A percentile compares a stretch with the other conserved stretches of the same genome.
Evolutionary conservation across 2,113 vertebrate species (phyloP).

Genomic region (Hippocampus zosterae): DNA sequence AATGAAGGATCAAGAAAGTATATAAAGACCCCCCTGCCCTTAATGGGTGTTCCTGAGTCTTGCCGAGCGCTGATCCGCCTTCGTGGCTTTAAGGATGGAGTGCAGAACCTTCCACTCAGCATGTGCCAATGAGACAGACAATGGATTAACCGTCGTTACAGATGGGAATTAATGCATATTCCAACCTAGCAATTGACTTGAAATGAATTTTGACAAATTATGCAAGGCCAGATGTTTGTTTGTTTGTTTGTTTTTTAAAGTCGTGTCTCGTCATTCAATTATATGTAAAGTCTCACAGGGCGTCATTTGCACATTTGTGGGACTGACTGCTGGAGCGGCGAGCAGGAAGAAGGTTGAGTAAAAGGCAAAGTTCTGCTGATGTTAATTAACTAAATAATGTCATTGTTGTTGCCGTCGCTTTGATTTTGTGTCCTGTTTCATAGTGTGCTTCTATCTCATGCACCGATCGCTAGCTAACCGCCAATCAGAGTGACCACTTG

Average conservation of each 20-base stretch:
- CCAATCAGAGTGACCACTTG: too few species aligned
- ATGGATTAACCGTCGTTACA: neutral
- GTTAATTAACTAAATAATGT: too few species aligned
- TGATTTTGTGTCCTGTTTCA: too few species aligned
- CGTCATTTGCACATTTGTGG: too few species aligned
- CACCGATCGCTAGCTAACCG: too few species aligned
- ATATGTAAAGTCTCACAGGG: too few species aligned
- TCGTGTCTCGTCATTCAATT: too few species aligned
- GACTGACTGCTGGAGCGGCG: too few species aligned
- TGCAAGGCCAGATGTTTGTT: neutral
- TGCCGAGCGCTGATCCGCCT: slow-evolving; percentile 39
- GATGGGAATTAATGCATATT: neutral
- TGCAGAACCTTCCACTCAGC: slow-evolving; percentile 29
- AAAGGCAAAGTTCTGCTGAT: too few species aligned
- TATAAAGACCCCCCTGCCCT: slow-evolving; percentile 63
- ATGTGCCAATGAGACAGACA: slow-evolving; percentile 18
- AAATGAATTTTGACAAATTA: neutral
- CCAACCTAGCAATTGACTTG: neutral
- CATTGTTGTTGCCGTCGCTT: too few species aligned
- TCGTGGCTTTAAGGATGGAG: slow-evolving; percentile 34
- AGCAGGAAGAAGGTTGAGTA: too few species aligned
- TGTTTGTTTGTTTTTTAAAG: neutral
- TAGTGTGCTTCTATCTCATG: too few species aligned
- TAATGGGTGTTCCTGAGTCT: slow-evolving; percentile 55
- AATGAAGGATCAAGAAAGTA: slow-evolving; percentile 54